Base-by-base conservation (phyloP, 2,113 vertebrate species). In the Melanerpes formicivorus region DNA sequence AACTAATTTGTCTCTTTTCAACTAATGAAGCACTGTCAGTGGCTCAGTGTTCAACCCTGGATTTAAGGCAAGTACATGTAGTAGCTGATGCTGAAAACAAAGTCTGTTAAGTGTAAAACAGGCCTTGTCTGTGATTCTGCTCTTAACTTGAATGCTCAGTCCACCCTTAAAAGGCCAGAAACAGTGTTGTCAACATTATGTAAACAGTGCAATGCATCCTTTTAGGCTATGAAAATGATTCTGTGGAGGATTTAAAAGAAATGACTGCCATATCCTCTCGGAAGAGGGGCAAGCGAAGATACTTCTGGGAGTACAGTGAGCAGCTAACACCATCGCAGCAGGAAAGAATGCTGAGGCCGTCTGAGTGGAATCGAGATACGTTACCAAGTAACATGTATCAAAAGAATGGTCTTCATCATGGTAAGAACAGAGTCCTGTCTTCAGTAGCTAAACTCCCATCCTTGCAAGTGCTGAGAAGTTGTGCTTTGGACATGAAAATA, bases 261-360 rank as follows among this genome's bases (percentile, higher is more conserved):
- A 97, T 99, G 97, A 98, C 99, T 30, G 98, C 99, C n/a, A 96
- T 99, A 84, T 98, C 98, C 88, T 98, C 98, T 94, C 98, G 98
- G 80, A 99, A 99, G 93, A 98, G 99, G 97, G 98, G 99, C 81
- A 99, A 99, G 93, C 97, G 99, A 32, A 98, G 99, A 93, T 99
- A 99, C 96, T 99, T 99, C 96, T 99, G 99, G 99, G 99, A 99
- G 86, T 99, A 99, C 95, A 99, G 99, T 5, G 99, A 99, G 91
- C 99, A 99, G 44, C 97, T 99, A 80, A 98, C 98, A 1, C 98
- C 99, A 11, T 98, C 98, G 7, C 99, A 99, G 76, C 99, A 99
- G 89, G 99, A 99, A 87, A 98, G 98, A 62, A 98, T 99, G 98
- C 98, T 99, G 21, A 98, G 98, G 95, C 99, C 99, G 0, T 99